Conservation (phyloP, 1,140 invertebrate genomes). For the Zaprionus gabonicus region DNA sequence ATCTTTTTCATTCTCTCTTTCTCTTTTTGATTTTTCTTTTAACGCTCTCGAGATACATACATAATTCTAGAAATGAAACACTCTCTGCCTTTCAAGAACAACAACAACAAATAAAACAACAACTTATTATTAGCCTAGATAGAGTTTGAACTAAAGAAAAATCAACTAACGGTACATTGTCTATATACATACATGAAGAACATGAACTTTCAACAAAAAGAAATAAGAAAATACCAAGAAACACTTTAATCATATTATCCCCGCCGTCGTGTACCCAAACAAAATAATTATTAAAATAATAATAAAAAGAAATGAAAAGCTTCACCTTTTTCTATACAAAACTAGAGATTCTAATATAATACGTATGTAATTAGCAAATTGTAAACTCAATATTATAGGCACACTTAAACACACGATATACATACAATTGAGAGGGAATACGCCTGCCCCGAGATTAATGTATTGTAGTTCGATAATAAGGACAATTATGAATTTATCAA, state of each 20-base stretch:
- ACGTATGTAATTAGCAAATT: constrained; percentile 57
- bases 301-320: constrained; percentile 37
- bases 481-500: constrained; percentile 19
- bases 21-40: constrained; percentile 31
- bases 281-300: constrained; percentile 35
- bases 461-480: constrained; percentile 5
- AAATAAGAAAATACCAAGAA: constrained; percentile 32
- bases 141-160: constrained; percentile 64
- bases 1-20: constrained; percentile 26
- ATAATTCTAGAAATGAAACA: constrained; percentile 49
- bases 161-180: constrained; percentile 69
- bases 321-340: constrained; percentile 66
- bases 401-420: constrained; percentile 36
- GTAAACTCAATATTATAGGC: constrained; percentile 65
- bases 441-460: constrained; percentile 3
- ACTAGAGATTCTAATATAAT: constrained; percentile 58
- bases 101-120: constrained; percentile 35
- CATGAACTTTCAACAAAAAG: constrained; percentile 31
- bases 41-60: constrained; percentile 49
- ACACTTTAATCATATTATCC: constrained; percentile 82
- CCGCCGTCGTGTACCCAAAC: constrained; percentile 80
- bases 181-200: constrained; percentile 45
- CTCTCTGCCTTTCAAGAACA: constrained; percentile 65
- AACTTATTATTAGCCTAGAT: constrained; percentile 75
- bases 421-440: neutral